Base-by-base conservation (phyloP, 1,140 invertebrate genomes). In the Zophobas atratus region DNA sequence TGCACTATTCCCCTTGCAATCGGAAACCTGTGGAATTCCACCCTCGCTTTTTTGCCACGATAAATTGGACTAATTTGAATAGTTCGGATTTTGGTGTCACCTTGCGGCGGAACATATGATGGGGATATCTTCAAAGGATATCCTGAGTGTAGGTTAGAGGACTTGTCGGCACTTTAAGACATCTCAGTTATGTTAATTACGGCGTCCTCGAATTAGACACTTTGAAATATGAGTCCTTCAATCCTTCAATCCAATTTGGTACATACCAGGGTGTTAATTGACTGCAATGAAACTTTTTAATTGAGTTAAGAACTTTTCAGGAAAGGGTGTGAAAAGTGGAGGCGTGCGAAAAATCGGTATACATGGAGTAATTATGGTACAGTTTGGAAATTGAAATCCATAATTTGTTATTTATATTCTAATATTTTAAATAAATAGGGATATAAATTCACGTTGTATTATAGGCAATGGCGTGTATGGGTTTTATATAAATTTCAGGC, bases 241-340 rank as follows among this genome's bases (percentile, higher is more conserved):
- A 77, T 81, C 81, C 81, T 81, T 81, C 79, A 75, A 79, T 78
- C 79, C 77, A 80, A 81, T 81, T 81, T 80, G 56, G 75, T 63
- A 76, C 80, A 80, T 79, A 75, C 81, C 79, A 77, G 79, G 51
- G 77, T 79, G 81, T 79, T 81, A 81, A 81, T 81, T 81, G 79
- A 77, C 71, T 73, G 71, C 38, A 67, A 67, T 67, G 60, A 43
- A 67, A 67, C 60, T 67, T 41, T 39, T 46, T 67, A 67, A 67
- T 67, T 67, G 60, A 34, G 60, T 67, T 43, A 67, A 39, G 39
- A 38, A 20, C 43, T 67, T 67, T 67, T 67, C 41, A 63, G 20
- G 49, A 51, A n/a, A 20, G 60, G 38, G 39, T 20, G 57, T 20
- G 20, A 20, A 20, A 4, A 56, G 32, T 6, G 20, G 20, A 34